Evolutionary conservation across 2,888 invertebrate species (phyloP), one percentile per base, ranked within the genome.

Genomic region (Philaethria dido): DNA sequence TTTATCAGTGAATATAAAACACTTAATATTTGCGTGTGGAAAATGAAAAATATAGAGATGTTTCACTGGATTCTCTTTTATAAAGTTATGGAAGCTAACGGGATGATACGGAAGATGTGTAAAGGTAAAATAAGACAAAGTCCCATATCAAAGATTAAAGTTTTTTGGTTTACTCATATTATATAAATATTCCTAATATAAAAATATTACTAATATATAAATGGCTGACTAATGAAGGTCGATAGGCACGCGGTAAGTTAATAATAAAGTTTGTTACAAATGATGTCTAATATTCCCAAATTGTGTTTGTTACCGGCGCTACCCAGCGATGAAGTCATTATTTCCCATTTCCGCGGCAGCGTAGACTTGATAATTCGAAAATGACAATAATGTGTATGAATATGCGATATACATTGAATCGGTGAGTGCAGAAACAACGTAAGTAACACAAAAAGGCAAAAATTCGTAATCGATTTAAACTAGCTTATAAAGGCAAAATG

Each of bases 351-450:
- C 90, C 91, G 87, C 82, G 80, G 75, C 79, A 57, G 62, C 62
- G 68, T 66, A 63, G 79, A 90, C 87, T 88, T 89, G 92, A 91
- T 92, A 92, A 92, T 88, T 92, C 88, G 92, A 92, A 92, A 92
- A 92, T 92, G 85, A 92, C 88, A 82, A 83, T 81, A 81, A 86
- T 88, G 88, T 81, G 85, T 86, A 83, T 77, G 78, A 85, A 86
- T 84, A 72, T 81, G 82, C 75, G 73, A 78, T 84, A 11, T 11
- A 20, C 0, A 45, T 20, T 20, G 6, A 45, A 2, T 9, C n/a
- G n/a, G n/a, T n/a, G n/a, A n/a, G n/a, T n/a, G n/a, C n/a, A n/a
- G n/a, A n/a, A n/a, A n/a, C n/a, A n/a, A n/a, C n/a, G n/a, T n/a
- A n/a, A n/a, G n/a, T n/a, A n/a, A n/a, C n/a, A n/a, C n/a, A n/a